Evolutionary conservation across 2,113 vertebrate genomes (phyloP), one percentile per base, ranked within the genome.

Genomic region (Nothobranchius furzeri): DNA sequence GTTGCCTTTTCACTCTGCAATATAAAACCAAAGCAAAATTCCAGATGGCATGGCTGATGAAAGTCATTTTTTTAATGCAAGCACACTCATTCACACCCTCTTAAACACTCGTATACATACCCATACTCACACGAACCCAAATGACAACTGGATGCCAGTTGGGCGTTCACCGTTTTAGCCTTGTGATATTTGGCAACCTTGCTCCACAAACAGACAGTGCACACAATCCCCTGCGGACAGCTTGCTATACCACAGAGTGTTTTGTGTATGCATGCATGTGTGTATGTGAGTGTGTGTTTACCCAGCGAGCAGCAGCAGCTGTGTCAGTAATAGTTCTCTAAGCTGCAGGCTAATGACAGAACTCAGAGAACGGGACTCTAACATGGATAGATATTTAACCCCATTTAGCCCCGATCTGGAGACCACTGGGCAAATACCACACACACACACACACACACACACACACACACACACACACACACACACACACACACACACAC

Each of bases 351-450:
- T 90, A 91, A 90, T 89, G 87, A 88, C 88, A 84, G 82, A 89
- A 88, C 83, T 88, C 84, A 71, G 73, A 86, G 79, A 86, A 87
- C 71, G 69, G 85, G 84, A 83, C 83, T 88, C 89, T 88, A 89
- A 89, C 88, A 91, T 90, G 84, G 84, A 89, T 88, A 88, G 88
- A 88, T 87, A 84, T 91, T 91, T 91, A 89, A 91, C 88, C 89
- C 88, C 76, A 66, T 89, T 91, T 91, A 91, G 88, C 87, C 88
- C 75, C 66, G 83, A 88, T 89, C 89, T 88, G 85, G 70, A 85
- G 86, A 88, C 85, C 77, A 86, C 66, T 88, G 84, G 75, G 82
- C 73, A 89, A 86, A 89, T 83, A 86, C 66, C 50, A 56, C 10
- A 1, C 54, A 50, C 45, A 24, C 49, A 54, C 67, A 48, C 57